Evolutionary conservation across 2,888 invertebrate genomes (phyloP).

Genomic region (Drosophila setosimentum): DNA sequence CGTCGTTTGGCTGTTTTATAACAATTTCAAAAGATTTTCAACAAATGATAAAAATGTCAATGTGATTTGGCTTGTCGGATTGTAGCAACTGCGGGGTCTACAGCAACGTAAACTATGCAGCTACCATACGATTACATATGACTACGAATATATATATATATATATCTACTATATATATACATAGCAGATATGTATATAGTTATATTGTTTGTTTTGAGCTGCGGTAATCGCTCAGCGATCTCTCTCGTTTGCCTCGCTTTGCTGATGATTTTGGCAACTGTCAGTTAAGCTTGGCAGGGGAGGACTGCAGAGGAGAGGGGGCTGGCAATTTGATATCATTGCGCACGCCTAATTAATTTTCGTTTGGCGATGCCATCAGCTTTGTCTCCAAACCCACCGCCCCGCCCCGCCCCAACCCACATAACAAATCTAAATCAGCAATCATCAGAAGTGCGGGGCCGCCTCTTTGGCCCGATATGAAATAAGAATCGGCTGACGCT

Average conservation of each 20-base stretch:
- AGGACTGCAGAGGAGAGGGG: neutral
- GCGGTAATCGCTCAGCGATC: constrained; percentile 43
- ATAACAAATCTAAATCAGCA: constrained; percentile 53
- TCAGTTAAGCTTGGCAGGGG: neutral
- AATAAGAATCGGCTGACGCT: constrained; percentile 59
- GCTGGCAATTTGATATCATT: constrained; percentile 35
- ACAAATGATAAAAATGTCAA: constrained; percentile 79
- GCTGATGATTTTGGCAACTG: constrained; percentile 61
- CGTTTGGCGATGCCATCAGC: constrained; percentile 55
- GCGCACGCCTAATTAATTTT: constrained; percentile 65
- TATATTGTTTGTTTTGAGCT: constrained; percentile 44
- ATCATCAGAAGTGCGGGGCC: constrained; percentile 36
- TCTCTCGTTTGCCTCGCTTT: constrained; percentile 36
- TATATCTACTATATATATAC: constrained; percentile 9
- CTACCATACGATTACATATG: constrained; percentile 39
- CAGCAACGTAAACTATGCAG: constrained; percentile 40
- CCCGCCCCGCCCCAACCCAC: neutral
- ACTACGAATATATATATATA: constrained; percentile 10
- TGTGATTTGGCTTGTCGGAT: constrained; percentile 80
- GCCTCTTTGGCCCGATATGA: constrained; percentile 30
- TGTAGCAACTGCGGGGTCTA: constrained; percentile 39
- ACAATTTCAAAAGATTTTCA: constrained; percentile 80
- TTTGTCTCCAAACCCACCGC: constrained; percentile 49
- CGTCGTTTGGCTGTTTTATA: constrained; percentile 75
- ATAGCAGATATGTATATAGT: constrained; percentile 13